Conservation (phyloP, 2,797 vertebrate species). For the Bryconaethiops microstoma region DNA sequence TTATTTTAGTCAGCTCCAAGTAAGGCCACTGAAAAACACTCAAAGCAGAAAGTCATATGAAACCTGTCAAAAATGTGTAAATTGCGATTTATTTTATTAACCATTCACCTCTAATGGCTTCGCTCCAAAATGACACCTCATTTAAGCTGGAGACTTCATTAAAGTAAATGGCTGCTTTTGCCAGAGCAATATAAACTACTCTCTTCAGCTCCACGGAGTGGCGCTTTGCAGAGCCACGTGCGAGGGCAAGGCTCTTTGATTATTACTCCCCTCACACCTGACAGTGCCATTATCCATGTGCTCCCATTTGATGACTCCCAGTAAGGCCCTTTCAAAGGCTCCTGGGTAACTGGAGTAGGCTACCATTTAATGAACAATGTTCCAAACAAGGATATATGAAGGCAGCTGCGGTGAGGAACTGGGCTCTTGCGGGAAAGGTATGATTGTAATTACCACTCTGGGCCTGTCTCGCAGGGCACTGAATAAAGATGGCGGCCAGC, state of each 20-base stretch:
- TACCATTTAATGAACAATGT: slow-evolving; percentile 85
- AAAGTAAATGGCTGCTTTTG: slow-evolving; percentile 60
- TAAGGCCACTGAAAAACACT: neutral
- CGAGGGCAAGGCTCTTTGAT: slow-evolving; percentile 64
- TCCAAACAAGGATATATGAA: slow-evolving; percentile 79
- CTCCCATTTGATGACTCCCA: slow-evolving; percentile 78
- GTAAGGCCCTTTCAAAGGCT: slow-evolving; percentile 81
- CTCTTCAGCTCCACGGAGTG: slow-evolving; percentile 16
- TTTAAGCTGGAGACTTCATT: slow-evolving; percentile 60
- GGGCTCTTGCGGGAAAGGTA: slow-evolving; percentile 73
- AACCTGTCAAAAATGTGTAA: slow-evolving; percentile 26
- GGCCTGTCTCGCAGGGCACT: slow-evolving; percentile 73
- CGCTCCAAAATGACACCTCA: slow-evolving; percentile 49
- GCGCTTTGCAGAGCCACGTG: slow-evolving; percentile 34
- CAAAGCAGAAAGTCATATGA: slow-evolving; percentile 1
- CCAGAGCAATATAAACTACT: slow-evolving; percentile 50
- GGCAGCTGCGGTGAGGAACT: slow-evolving; percentile 72
- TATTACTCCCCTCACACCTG: slow-evolving; percentile 80
- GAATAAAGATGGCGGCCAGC: slow-evolving; percentile 76
- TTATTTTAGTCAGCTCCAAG: neutral
- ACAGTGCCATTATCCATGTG: slow-evolving; percentile 80
- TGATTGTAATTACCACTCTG: slow-evolving; percentile 80
- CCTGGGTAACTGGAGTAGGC: slow-evolving; percentile 74
- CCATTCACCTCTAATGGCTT: slow-evolving; percentile 47
- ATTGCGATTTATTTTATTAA: slow-evolving; percentile 47